Conservation (phyloP, 2,797 vertebrate genomes). For the Enteromius thamalakanensis region DNA sequence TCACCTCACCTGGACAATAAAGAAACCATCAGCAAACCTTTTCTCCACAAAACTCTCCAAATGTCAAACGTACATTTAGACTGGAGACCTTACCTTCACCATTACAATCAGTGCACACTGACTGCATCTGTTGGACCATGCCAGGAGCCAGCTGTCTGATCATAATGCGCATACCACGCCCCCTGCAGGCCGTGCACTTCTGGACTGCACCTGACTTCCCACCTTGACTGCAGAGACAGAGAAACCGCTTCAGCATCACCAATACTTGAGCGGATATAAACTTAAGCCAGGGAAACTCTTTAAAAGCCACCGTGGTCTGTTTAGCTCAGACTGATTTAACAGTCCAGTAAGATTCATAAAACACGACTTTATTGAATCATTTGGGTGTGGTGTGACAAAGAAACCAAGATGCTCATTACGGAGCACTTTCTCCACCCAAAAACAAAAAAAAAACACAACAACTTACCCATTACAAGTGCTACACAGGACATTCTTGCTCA, state of each 20-base stretch:
- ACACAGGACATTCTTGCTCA: slow-evolving; percentile 99
- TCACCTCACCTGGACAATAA: slow-evolving; percentile 87
- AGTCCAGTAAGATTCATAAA: background rate
- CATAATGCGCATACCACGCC: slow-evolving; percentile 96
- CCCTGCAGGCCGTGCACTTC: slow-evolving; percentile 92
- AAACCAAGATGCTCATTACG: background rate
- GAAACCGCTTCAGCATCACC: background rate
- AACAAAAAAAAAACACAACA: background rate
- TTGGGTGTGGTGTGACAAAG: slow-evolving; percentile 13
- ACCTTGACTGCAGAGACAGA: slow-evolving; percentile 83
- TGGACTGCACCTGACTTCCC: slow-evolving; percentile 97
- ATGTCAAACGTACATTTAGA: background rate
- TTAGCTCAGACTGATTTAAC: background rate
- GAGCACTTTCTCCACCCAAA: background rate
- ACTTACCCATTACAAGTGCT: slow-evolving; percentile 91
- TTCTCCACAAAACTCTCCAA: background rate
- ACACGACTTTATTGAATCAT: background rate
- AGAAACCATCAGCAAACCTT: background rate
- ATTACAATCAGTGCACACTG: slow-evolving; percentile 95
- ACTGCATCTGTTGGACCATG: slow-evolving; percentile 99
- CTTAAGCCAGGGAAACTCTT: background rate
- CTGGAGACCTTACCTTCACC: slow-evolving; percentile 87
- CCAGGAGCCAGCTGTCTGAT: slow-evolving; percentile 97
- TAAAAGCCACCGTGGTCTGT: background rate
- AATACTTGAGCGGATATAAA: background rate